Percentiles rank a stretch among this genome's conserved stretches.
Conservation (phyloP, 2,797 vertebrate species). For the Salarias fasciatus region DNA sequence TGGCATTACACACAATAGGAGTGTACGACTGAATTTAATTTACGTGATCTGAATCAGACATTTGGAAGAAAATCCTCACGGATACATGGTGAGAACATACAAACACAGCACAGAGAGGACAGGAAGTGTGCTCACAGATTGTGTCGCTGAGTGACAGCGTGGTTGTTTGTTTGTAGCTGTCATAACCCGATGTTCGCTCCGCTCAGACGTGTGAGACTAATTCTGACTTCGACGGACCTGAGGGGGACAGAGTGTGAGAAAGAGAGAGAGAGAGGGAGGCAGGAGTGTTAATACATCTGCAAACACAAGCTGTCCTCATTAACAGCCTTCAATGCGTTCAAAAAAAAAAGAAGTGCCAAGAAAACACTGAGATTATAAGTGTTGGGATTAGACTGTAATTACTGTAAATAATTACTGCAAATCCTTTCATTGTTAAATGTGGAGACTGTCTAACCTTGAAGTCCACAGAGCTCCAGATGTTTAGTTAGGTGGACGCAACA, state of each 20-base stretch:
- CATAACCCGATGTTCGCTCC: constrained; percentile 47
- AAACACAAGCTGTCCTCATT: constrained; percentile 53
- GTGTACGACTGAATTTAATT: too few relatives aligned
- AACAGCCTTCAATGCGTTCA: constrained; percentile 35
- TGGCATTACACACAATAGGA: too few relatives aligned
- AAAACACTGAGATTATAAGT: not conserved
- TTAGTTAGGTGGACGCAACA: not conserved
- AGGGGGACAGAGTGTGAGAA: constrained; percentile 12
- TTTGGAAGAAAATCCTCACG: too few relatives aligned
- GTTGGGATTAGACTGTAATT: constrained; percentile 33
- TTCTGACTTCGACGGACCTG: constrained; percentile 62
- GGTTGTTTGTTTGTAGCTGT: constrained; percentile 18
- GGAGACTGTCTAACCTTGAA: constrained; percentile 2
- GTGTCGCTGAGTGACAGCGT: too few relatives aligned
- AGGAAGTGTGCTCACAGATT: too few relatives aligned
- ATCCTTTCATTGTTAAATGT: constrained; percentile 9
- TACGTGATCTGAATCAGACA: too few relatives aligned
- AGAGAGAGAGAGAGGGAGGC: constrained; percentile 16
- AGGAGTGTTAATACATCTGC: constrained; percentile 35
- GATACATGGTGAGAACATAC: too few relatives aligned
- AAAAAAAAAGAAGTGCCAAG: constrained; percentile 14
- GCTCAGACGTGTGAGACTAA: constrained; percentile 35
- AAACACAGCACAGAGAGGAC: too few relatives aligned
- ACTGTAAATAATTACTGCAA: constrained; percentile 9
- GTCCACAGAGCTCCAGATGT: constrained; percentile 22